Evolutionary conservation across 2,888 invertebrate species (phyloP), one percentile per base, ranked within the genome.

Genomic region (Troides aeacus): DNA sequence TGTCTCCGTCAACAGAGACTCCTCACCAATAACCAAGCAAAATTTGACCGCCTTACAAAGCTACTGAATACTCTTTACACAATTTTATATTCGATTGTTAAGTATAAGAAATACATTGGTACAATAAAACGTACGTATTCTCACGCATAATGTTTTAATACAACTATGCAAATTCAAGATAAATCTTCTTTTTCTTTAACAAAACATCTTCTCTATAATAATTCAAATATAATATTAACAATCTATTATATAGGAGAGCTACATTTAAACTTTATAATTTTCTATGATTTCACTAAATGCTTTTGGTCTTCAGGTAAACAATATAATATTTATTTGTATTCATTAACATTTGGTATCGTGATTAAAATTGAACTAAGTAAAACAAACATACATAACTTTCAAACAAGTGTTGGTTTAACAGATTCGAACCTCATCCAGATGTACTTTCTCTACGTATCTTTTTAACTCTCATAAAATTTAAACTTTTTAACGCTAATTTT

Each of bases 141-240:
- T n/a, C 12, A 50, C 23, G n/a, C 62, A 62, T 53, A 62, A 62
- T 17, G n/a, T 18, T 62, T 62, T 50, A 62, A 62, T 62, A 46
- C 12, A 23, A 23, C 7, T 23, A 39, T n/a, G 61, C 17, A 62
- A 21, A 46, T 24, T 39, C 21, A 62, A 12, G 21, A 58, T 58
- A 58, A 58, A 58, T 24, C 7, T 23, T 23, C 5, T 23, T 23
- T 58, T 58, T 12, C 24, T 58, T 58, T 23, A 58, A 58, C 57
- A 58, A 23, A 58, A 23, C 21, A 58, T 53, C 53, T 18, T 18
- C 50, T 17, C 50, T 53, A n/a, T 53, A 53, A 53, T 6, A n/a
- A 53, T 18, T n/a, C n/a, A 6, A 3, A 18, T 18, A 50, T 50
- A 18, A 18, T 18, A 15, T 50, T 50, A 21, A 21, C 23, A 57